Percentiles rank a stretch among this genome's conserved stretches.
Conservation (phyloP, 2,113 vertebrate species). For the Varanus salvator region DNA sequence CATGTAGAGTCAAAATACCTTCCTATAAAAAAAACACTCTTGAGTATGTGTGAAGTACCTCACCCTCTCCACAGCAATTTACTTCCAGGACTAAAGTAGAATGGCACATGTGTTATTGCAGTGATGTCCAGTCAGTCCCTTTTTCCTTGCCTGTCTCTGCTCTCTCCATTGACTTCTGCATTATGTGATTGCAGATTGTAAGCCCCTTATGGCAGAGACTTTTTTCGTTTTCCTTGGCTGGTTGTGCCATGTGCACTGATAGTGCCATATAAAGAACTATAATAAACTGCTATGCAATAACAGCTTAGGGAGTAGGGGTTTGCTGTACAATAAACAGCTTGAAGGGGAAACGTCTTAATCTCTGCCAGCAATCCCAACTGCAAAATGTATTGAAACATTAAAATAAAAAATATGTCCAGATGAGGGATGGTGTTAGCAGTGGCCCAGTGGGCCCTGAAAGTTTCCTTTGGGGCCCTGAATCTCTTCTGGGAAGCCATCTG, state of each 20-base stretch:
- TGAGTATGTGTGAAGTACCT: not conserved
- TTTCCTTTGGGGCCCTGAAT: too few species aligned
- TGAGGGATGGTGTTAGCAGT: too few species aligned
- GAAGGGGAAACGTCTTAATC: not conserved
- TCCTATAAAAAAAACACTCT: not conserved
- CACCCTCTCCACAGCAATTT: not conserved
- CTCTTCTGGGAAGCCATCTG: too few species aligned
- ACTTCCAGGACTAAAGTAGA: not conserved
- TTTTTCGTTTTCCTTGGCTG: accelerated
- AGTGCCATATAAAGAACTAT: not conserved
- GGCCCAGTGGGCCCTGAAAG: too few species aligned
- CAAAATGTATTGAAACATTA: not conserved
- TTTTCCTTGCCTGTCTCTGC: not conserved
- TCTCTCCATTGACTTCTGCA: not conserved
- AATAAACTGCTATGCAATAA: not conserved
- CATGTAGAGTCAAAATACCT: not conserved
- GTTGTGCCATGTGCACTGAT: not conserved
- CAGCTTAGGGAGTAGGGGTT: too few species aligned
- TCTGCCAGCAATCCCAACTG: not conserved
- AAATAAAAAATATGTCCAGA: not conserved
- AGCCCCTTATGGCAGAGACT: not conserved
- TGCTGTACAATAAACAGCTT: not conserved
- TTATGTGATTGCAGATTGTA: not conserved
- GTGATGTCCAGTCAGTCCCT: too few species aligned
- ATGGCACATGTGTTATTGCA: not conserved